Base-by-base conservation (phyloP, 2,888 invertebrate genomes). In the Clepsis dumicolana region DNA sequence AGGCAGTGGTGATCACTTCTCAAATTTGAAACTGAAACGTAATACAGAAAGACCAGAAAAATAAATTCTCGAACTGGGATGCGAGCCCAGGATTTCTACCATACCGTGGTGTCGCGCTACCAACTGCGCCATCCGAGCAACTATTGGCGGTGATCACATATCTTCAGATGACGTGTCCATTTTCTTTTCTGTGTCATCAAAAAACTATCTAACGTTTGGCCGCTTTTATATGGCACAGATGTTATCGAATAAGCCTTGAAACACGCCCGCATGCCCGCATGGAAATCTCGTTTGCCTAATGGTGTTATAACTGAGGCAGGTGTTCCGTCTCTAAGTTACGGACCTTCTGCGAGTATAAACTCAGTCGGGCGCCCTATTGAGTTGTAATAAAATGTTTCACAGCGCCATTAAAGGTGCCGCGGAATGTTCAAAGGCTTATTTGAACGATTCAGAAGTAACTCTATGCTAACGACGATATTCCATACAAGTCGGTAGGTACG, bases 281-380 rank as follows among this genome's bases (percentile, higher is more conserved):
- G 59, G 16, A 59, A 59, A 41, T 27, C 18, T 44, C 44, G 29
- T 60, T 60, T 29, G 44, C 60, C 29, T 48, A 60, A 48, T 60
- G 18, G 14, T 29, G 44, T 44, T 48, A 16, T 16, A 27, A 16
- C 8, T 44, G 53, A 25, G 18, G 25, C 52, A 62, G 38, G 14
- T 62, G 38, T 14, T 18, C 18, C 16, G 52, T 12, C 38, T 27
- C 52, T 63, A 63, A 60, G 41, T 4, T 25, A 12, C 24, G 27
- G 38, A 27, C 52, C 24, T 25, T 16, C 25, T 32, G 41, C 48
- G 27, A 21, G 29, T 29, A 44, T 53, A 62, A 62, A 25, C 35
- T 62, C 25, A 16, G 38, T 38, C 50, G n/a, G 12, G 5, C 35
- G 18, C 24, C 35, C 25, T 32, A 16, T 50, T 8, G 4, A 29